Conservation (phyloP, 2,113 vertebrate species). For the Bostrychus sinensis region DNA sequence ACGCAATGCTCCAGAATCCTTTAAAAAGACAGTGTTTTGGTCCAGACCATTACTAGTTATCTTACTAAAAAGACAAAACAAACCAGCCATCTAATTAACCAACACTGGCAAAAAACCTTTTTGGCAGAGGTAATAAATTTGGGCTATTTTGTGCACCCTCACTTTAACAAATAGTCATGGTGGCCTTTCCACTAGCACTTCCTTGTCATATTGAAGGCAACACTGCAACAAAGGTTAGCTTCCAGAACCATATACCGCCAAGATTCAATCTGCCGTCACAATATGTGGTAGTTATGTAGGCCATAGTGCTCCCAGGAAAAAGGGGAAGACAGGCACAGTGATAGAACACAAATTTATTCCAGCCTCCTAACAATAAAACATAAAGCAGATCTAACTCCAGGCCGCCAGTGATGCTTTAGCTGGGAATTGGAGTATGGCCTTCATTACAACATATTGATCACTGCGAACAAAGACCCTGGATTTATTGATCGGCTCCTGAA, state of each 20-base stretch:
- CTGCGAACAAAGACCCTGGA: constrained; percentile 82
- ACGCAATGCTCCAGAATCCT: no score
- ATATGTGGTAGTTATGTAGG: constrained; percentile 69
- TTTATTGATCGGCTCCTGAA: constrained; percentile 78
- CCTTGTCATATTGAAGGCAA: constrained; percentile 35
- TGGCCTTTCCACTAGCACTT: constrained; percentile 11
- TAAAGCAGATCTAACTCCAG: constrained; percentile 62
- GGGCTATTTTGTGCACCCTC: not conserved
- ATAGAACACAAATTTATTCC: constrained; percentile 70
- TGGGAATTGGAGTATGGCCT: constrained; percentile 79
- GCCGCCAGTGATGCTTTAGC: constrained; percentile 63
- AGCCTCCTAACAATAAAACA: constrained; percentile 75
- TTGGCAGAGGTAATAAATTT: not conserved
- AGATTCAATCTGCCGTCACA: constrained; percentile 68
- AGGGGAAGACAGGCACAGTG: constrained; percentile 32
- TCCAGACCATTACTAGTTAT: not conserved
- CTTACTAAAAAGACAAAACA: not conserved
- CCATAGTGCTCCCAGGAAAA: constrained; percentile 47
- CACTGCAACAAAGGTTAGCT: constrained; percentile 49
- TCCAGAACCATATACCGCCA: constrained; percentile 52
- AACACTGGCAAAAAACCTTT: not conserved
- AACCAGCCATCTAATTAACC: no score
- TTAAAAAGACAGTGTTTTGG: no score
- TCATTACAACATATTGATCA: constrained; percentile 88
- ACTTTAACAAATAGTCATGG: constrained; percentile 25